These are phyloP conservation scores for Pocillopora meandrina DNA, from an alignment of 92 coral and sea anemone genomes.

Conservation along the genomic window DNA sequence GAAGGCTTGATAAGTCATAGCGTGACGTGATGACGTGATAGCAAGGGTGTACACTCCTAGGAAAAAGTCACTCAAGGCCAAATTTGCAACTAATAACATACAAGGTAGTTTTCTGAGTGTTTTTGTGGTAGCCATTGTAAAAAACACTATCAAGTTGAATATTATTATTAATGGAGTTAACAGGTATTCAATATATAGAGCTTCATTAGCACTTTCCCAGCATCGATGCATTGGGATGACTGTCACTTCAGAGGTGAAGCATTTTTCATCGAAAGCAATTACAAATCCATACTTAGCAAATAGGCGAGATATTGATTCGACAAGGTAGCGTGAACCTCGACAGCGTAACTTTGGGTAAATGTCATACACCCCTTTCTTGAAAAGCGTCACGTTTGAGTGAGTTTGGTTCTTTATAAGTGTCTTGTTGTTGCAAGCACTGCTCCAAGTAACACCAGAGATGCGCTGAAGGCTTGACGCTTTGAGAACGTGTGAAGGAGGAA, in stretches of 20 bases:
- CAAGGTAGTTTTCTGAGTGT: slow-evolving; percentile 54
- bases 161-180: slow-evolving; percentile 63
- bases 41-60: slow-evolving; percentile 58
- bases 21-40: slow-evolving; percentile 61
- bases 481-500: slow-evolving; percentile 49
- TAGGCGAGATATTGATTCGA: slow-evolving; percentile 29
- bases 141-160: slow-evolving; percentile 53
- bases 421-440: slow-evolving; percentile 50
- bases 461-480: slow-evolving; percentile 41
- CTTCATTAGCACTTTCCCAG: slow-evolving; percentile 67
- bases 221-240: slow-evolving; percentile 69
- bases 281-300: slow-evolving; percentile 69
- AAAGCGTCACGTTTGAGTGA: slow-evolving; percentile 34
- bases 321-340: slow-evolving; percentile 64
- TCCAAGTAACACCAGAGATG: slow-evolving; percentile 73
- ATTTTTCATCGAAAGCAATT: slow-evolving; percentile 36
- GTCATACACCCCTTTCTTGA: slow-evolving; percentile 45
- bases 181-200: slow-evolving; percentile 54
- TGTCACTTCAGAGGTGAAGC: slow-evolving; percentile 58
- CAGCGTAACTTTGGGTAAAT: slow-evolving; percentile 59
- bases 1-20: slow-evolving; percentile 47
- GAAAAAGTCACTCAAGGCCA: slow-evolving; percentile 32
- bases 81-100: slow-evolving; percentile 65
- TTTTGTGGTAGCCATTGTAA: slow-evolving; percentile 40
- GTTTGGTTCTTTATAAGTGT: slow-evolving; percentile 51